Base-by-base conservation (phyloP, 1,140 invertebrate genomes). In the Rhyzopertha dominica region DNA sequence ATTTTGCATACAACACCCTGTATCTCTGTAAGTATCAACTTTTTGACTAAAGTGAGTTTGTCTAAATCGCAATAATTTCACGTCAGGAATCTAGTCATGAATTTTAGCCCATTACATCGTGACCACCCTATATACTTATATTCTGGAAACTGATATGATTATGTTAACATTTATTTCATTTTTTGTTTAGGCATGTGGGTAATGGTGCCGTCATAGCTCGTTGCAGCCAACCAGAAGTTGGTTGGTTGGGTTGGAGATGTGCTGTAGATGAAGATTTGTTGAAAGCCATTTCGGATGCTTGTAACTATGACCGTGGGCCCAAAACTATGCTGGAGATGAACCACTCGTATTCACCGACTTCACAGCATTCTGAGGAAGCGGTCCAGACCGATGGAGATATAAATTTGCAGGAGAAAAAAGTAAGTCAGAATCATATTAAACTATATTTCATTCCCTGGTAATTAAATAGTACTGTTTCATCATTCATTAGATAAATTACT, bases 131-230 rank as follows among this genome's bases (percentile, higher is more conserved):
- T 26, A 8, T 7, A 8, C 7, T 8, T 26, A 26, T 26, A n/a
- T n/a, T 26, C n/a, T 26, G n/a, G n/a, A 26, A 7, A 26, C n/a
- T 26, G n/a, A 26, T 26, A 26, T 26, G 25, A 8, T 26, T 26
- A 7, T 26, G n/a, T 26, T 26, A 7, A 8, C 7, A 26, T 26
- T 26, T 26, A 26, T 8, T 26, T n/a, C n/a, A n/a, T n/a, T n/a
- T n/a, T 38, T 18, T 36, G 44, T 54, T 26, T 14, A 58, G 84
- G 50, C 86, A 93, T 64, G 74, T 76, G 36, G 79, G 76, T 50
- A 95, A 91, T 67, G 94, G 94, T 24, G 90, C 91, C 17, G 90
- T 98, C 20, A 83, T 98, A 54, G 90, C 90, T 1, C 80, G 95
- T 9, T 91, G 88, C 58, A 91, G 88, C 65, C 93, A 97, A 67